Evolutionary conservation across 2,113 vertebrate genomes (phyloP).

Genomic region (Amblyopsis rosae): DNA sequence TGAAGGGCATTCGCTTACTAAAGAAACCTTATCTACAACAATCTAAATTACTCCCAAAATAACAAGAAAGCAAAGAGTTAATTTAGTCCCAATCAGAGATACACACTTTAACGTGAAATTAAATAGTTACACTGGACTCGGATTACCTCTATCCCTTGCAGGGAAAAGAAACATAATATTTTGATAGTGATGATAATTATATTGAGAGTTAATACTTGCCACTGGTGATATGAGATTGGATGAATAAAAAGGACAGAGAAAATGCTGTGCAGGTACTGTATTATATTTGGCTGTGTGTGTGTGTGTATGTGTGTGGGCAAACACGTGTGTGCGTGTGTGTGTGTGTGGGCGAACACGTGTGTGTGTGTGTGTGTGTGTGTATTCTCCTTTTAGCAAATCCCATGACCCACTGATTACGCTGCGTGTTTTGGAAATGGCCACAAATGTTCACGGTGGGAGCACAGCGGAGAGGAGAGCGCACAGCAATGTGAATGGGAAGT

Average conservation of each 20-base stretch:
- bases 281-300: not conserved
- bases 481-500: slow-evolving; percentile 8
- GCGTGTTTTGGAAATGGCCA: slow-evolving; percentile 44
- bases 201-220: slow-evolving; percentile 59
- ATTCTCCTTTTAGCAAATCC: slow-evolving; percentile 47
- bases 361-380: slow-evolving; percentile 14
- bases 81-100: slow-evolving; percentile 32
- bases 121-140: slow-evolving; percentile 30
- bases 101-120: slow-evolving; percentile 11
- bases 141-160: slow-evolving; percentile 49
- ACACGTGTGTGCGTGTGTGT: slow-evolving; percentile 26
- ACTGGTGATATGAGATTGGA: slow-evolving; percentile 47
- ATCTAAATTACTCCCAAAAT: slow-evolving; percentile 53
- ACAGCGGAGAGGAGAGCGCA: slow-evolving; percentile 4
- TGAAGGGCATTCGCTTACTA: slow-evolving; percentile 32
- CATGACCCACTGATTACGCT: slow-evolving; percentile 44
- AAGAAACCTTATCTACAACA: slow-evolving; percentile 44
- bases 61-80: not conserved
- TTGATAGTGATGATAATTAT: slow-evolving; percentile 56
- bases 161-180: slow-evolving; percentile 33
- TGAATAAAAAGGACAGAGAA: slow-evolving; percentile 31
- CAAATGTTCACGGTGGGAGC: slow-evolving; percentile 30
- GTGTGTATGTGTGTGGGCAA: slow-evolving; percentile 13
- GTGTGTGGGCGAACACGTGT: not conserved
- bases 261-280: slow-evolving; percentile 7